phyloP scores from a whole-genome alignment of 2,888 invertebrate species.

The Diabrotica balteata region DNA sequence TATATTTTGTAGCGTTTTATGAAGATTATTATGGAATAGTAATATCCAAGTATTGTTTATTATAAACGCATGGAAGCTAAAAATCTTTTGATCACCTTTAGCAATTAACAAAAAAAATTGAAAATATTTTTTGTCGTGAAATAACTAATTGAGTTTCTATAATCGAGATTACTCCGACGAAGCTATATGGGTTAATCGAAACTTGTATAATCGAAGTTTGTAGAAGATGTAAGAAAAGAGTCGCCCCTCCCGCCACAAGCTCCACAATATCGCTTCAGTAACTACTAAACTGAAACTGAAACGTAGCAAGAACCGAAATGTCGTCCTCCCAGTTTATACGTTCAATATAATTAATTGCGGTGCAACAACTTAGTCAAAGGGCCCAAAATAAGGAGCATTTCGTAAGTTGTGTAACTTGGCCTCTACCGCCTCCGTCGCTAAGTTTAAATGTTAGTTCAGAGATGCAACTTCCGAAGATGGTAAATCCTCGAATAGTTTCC shows the following conservation, averaged over 20 bases:
- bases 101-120: too few species aligned
- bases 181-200: constrained; percentile 1
- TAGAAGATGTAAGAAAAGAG: constrained; percentile 9
- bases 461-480: constrained; percentile 57
- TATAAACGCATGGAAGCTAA: too few species aligned
- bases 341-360: constrained; percentile 39
- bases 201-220: constrained; percentile 6
- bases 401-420: constrained; percentile 34
- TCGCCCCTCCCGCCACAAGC: constrained; percentile 11
- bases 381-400: constrained; percentile 31
- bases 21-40: too few species aligned
- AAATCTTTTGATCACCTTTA: too few species aligned
- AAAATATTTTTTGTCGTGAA: too few species aligned
- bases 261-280: constrained; percentile 22
- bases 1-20: too few species aligned
- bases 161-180: too few species aligned
- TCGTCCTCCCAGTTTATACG: constrained; percentile 30
- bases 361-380: constrained; percentile 39
- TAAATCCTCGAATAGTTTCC: constrained; percentile 59
- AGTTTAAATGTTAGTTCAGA: constrained; percentile 54
- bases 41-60: too few species aligned
- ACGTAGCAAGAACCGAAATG: constrained; percentile 33
- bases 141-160: too few species aligned
- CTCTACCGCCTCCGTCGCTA: constrained; percentile 26
- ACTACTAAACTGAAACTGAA: constrained; percentile 35